Base-by-base conservation (phyloP, 2,113 vertebrate species). In the Caranx ignobilis region DNA sequence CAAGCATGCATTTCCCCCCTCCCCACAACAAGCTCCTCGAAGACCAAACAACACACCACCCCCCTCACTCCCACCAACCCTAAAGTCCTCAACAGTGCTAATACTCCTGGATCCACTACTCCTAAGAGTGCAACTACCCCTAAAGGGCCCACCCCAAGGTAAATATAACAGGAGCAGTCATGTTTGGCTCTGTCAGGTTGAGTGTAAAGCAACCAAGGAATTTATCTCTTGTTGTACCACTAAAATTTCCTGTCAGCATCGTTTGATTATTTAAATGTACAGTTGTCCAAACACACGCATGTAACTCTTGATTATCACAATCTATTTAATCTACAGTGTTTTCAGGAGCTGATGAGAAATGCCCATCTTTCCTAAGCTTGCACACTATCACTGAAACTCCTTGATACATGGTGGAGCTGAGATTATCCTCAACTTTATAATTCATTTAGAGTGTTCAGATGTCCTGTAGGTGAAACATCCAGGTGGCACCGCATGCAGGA, bases 81-180 rank as follows among this genome's bases (percentile, higher is more conserved):
- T 9, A 93, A 88, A 79, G 64, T 48, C 57, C 76, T 45, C 31
- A 92, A 60, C 47, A 65, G 63, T 34, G 52, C 62, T 2, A 86
- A 45, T 45, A 67, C 57, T 21, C 4, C 79, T 4, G 85, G 66
- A 13, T 31, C 82, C 41, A 85, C 74, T 13, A 90, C 93, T 32
- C 88, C 90, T 0, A 94, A 92, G 67, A 79, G 83, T 50, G 4
- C 79, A 39, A 82, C 84, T 31, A 89, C 89, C 1, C 88, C 90
- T 0, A 95, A 95, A 48, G 94, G 88, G 1, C 93, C 94, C 31
- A 87, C 94, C 0, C 96, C 98, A 43, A 96, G 97, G 98, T 99
- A 93, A 95, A 91, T 62, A 35, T 3, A 11, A 66, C 34, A 31
- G 5, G 10, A 21, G 35, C 21, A 19, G 9, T 43, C 19, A 2